These are phyloP conservation scores for Bombycilla garrulus DNA, from an alignment of 2,113 vertebrate genomes.

Conservation along the genomic window DNA sequence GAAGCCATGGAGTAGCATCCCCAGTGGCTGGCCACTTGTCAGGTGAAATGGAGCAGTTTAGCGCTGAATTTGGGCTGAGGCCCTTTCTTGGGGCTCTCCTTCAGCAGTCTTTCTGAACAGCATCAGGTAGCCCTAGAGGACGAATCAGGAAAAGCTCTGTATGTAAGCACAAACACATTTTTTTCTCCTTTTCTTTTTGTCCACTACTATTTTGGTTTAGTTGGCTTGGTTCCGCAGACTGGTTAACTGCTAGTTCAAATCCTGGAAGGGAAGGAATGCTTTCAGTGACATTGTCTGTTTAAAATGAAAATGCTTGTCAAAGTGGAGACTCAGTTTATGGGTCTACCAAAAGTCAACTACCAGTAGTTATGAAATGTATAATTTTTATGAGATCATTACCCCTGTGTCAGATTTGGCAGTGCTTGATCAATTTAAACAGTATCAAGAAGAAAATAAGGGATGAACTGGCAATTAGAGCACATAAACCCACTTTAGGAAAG, in stretches of 20 bases:
- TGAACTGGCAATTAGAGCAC: neutral
- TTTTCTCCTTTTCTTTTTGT: neutral
- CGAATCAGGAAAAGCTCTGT: neutral
- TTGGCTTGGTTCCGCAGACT: neutral
- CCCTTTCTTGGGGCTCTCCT: neutral
- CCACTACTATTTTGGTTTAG: neutral
- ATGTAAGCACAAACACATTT: neutral
- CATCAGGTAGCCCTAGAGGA: neutral
- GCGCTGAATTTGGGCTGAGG: neutral
- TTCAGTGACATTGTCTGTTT: neutral
- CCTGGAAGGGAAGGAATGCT: neutral
- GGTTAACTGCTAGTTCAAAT: neutral
- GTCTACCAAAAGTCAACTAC: neutral
- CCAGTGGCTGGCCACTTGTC: neutral
- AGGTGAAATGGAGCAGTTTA: neutral
- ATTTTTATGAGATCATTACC: neutral
- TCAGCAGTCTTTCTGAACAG: neutral
- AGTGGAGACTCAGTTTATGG: neutral
- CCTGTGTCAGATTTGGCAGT: neutral
- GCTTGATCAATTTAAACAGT: neutral
- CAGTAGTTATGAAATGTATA: neutral
- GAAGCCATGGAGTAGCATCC: rapidly evolving
- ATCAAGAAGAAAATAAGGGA: neutral
- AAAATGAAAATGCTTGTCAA: neutral
- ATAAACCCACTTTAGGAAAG: neutral